Evolutionary conservation across 2,888 invertebrate genomes (phyloP).

Genomic region (Xylophagus ater): DNA sequence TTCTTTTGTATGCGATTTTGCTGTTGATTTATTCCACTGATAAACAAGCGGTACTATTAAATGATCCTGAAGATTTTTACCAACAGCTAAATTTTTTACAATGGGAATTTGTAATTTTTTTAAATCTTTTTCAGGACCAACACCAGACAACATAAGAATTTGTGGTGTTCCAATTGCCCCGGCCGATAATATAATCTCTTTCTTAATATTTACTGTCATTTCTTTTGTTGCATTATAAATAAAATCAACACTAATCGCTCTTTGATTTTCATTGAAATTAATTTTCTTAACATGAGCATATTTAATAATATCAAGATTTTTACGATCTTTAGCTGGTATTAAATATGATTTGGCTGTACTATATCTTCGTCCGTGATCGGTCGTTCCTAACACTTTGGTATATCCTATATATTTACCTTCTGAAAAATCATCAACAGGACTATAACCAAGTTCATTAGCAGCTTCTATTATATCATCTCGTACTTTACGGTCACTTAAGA

Average conservation of each 20-base stretch:
- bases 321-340: conserved; percentile 40
- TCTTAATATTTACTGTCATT: conserved; percentile 21
- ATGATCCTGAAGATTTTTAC: conserved; percentile 35
- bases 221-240: conserved; percentile 33
- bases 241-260: conserved; percentile 40
- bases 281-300: conserved; percentile 39
- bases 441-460: conserved; percentile 40
- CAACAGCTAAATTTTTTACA: conserved; percentile 18
- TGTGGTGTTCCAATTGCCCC: conserved; percentile 33
- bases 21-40: conserved; percentile 33
- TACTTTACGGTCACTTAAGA: conserved; percentile 24
- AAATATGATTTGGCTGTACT: conserved; percentile 65
- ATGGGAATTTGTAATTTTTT: conserved; percentile 22
- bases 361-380: conserved; percentile 55
- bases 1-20: conserved; percentile 24
- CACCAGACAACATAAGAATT: conserved; percentile 32
- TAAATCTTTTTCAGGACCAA: conserved; percentile 28
- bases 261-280: conserved; percentile 39
- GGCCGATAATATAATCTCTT: conserved; percentile 32
- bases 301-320: conserved; percentile 49
- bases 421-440: conserved; percentile 30
- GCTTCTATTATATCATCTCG: conserved; percentile 38
- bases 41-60: conserved; percentile 40
- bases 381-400: conserved; percentile 39
- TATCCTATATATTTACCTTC: conserved; percentile 42